Evolutionary conservation across 2,113 vertebrate genomes (phyloP).

Genomic region (Hipposideros armiger): DNA sequence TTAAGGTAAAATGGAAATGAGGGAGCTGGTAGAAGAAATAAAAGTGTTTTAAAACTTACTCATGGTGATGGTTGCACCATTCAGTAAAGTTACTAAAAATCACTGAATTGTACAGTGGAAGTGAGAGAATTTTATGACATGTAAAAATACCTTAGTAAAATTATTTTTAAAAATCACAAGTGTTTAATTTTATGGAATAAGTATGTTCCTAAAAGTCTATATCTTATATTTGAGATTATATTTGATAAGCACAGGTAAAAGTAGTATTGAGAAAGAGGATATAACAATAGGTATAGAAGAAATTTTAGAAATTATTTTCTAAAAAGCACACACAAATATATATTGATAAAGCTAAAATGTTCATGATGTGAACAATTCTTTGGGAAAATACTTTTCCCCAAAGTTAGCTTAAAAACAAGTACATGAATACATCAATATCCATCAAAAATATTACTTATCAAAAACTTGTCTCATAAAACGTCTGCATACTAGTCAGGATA

Average conservation of each 20-base stretch:
- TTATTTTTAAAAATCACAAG: not conserved
- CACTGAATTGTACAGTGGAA: not conserved
- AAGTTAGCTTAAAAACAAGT: slow-evolving; percentile 30
- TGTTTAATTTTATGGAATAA: not conserved
- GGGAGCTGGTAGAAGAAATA: not conserved
- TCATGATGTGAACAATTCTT: not conserved
- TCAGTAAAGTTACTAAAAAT: not conserved
- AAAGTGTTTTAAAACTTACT: not conserved
- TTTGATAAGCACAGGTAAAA: slow-evolving; percentile 18
- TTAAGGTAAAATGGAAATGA: not conserved
- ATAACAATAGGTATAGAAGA: not conserved
- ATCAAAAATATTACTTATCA: slow-evolving; percentile 18
- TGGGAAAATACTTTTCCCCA: slow-evolving; percentile 5
- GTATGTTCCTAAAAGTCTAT: not conserved
- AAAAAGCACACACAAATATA: not conserved
- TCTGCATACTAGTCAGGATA: not conserved
- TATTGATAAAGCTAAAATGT: not conserved
- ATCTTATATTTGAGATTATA: not conserved
- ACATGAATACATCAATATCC: not conserved
- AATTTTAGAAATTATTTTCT: slow-evolving; percentile 56
- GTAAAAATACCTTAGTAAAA: slow-evolving; percentile 16
- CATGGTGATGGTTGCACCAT: not conserved
- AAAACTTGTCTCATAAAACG: not conserved
- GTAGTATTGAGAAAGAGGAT: not conserved
- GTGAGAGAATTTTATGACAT: not conserved